Evolutionary conservation across 2,113 vertebrate species (phyloP).

Genomic region (Hippocampus mohnikei): DNA sequence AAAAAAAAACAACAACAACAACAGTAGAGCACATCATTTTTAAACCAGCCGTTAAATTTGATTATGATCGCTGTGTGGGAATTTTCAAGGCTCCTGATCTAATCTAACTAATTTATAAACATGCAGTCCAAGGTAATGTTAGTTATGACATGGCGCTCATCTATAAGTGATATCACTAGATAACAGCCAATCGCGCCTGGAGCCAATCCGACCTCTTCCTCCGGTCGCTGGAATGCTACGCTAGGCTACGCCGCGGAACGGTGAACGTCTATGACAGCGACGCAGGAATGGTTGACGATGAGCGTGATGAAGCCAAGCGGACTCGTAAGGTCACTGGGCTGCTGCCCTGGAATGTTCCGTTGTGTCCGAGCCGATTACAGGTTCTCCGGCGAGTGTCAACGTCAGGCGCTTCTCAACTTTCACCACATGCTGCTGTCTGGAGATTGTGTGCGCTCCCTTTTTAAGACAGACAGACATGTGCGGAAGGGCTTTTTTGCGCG

Average conservation of each 20-base stretch:
- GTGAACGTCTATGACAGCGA: conserved; percentile 6
- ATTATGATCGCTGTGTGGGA: not conserved
- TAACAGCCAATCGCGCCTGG: no score
- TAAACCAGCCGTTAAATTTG: not conserved
- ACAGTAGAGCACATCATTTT: not conserved
- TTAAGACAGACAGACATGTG: not conserved
- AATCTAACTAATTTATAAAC: not conserved
- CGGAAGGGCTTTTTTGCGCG: not conserved
- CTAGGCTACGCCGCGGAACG: not conserved
- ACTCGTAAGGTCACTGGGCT: conserved; percentile 16
- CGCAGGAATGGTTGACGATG: conserved; percentile 39
- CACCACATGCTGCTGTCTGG: conserved; percentile 38
- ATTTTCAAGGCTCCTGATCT: not conserved
- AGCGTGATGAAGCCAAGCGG: conserved; percentile 21
- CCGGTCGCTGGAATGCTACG: not conserved
- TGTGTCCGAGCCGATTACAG: conserved; percentile 49
- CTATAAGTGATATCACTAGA: no score
- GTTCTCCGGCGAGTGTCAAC: conserved; percentile 24
- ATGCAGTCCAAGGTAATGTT: no score
- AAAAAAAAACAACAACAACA: not conserved
- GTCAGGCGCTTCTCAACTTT: conserved; percentile 20
- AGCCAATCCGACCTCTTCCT: no score
- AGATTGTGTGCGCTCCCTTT: not conserved
- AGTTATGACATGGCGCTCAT: no score
- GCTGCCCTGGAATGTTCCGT: conserved; percentile 36